Evolutionary conservation across 1,140 invertebrate genomes (phyloP), one percentile per base, ranked within the genome.

Genomic region (Armadillidium nasatum): DNA sequence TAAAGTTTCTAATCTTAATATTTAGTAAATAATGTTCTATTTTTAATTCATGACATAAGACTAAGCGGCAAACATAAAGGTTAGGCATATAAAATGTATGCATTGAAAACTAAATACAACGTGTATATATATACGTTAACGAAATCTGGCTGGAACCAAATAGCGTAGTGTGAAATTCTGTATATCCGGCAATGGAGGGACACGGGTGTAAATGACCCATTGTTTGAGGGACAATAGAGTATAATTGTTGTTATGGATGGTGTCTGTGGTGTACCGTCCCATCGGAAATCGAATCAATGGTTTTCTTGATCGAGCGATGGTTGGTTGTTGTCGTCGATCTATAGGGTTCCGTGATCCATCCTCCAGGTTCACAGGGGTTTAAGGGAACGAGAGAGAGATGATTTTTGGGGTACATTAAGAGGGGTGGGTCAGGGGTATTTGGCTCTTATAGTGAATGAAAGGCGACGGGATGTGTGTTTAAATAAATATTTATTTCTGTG

Each of bases 191-290:
- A 33, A 33, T 33, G 11, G 50, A 60, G 19, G 19, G 50, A 60
- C 50, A 60, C 50, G 50, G 50, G 50, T 19, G 19, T 60, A 60
- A 60, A 60, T 19, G 50, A 19, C 50, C 19, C 19, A 60, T 60
- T 60, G 50, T 60, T 60, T 7, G 50, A 2, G 11, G 50, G 50
- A 60, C 50, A 60, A 60, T 60, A 60, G 50, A 13, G 2, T 2
- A 60, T 60, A 60, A 60, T 60, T 60, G 50, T 60, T 60, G 19
- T 60, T 60, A 19, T 60, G 11, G 50, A 60, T 60, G 50, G 50
- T 60, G 50, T 33, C 33, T 60, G 50, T 60, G 50, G 50, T 60
- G 50, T 2, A 15, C 19, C 50, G 50, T 15, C 50, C 50, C 50
- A 60, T 4, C 50, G 50, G 50, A 60, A 60, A 60, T 60, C 50